Conservation (phyloP, 2,113 vertebrate species). For the Eulemur macaco region DNA sequence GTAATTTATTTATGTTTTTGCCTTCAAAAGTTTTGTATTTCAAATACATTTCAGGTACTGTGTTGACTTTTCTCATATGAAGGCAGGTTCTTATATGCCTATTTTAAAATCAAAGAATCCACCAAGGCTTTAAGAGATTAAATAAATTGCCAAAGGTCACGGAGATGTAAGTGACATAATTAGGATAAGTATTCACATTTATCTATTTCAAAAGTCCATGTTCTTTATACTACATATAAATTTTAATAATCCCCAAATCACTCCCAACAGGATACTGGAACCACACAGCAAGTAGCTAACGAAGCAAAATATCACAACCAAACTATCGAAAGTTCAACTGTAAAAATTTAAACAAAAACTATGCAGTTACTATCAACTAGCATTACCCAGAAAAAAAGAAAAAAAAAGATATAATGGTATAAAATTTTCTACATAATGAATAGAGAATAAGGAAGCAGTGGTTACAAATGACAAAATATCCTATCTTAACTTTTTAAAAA, state of each 20-base stretch:
- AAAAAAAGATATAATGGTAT: neutral
- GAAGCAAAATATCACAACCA: neutral
- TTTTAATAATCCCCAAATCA: conserved; percentile 10
- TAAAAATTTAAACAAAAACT: neutral
- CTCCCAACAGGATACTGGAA: neutral
- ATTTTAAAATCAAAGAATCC: neutral
- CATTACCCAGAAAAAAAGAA: neutral
- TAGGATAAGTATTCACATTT: neutral
- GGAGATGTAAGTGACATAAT: neutral
- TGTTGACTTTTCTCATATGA: neutral
- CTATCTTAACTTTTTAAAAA: neutral
- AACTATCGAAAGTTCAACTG: neutral
- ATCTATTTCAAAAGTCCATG: neutral
- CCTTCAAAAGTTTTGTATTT: neutral
- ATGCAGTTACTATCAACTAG: neutral
- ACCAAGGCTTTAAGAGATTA: neutral
- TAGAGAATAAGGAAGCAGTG: neutral
- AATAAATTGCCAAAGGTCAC: neutral
- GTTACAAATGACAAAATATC: neutral
- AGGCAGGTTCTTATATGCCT: neutral
- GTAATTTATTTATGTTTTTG: neutral
- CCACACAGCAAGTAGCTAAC: neutral
- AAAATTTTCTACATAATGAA: neutral
- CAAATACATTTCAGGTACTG: neutral
- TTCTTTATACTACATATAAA: neutral